Evolutionary conservation across 2,113 vertebrate species (phyloP), one percentile per base, ranked within the genome.

Genomic region (Xenotilapia leptura): DNA sequence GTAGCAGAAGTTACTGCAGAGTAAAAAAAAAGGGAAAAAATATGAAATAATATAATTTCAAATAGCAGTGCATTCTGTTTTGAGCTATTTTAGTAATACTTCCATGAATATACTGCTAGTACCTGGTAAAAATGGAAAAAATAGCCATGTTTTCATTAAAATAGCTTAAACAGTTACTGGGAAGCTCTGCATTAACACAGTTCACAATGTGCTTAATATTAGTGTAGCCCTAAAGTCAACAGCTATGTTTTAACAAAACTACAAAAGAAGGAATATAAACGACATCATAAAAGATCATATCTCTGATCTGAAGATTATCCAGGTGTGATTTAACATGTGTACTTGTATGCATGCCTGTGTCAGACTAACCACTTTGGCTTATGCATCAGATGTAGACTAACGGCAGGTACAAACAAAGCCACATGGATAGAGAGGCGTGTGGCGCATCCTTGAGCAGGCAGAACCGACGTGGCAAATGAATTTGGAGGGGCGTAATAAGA

Each of bases 401-500:
- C 86, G 88, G 92, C 84, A 86, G 90, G 91, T 86, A 93, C 91
- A 91, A 90, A 92, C 65, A 28, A 70, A 91, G 86, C 91, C 84
- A 80, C 90, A 86, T 58, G 88, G 77, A 84, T 82, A 47, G 75
- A 86, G 90, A 47, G 79, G 92, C 84, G 75, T 94, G 94, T 15
- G 31, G 91, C 31, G 91, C 94, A 94, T 95, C 94, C 94, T 93
- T 93, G 94, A 96, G 87, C 92, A 92, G 93, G 91, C 91, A 93
- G 90, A 96, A 95, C 88, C 93, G 60, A 96, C 90, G 95, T 94
- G 92, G 95, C 94, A 95, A 96, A 97, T 97, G 94, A 95, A 96
- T 97, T 96, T 96, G 94, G 95, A 95, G 95, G 92, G 93, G 86
- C 88, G 90, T 96, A 96, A 96, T 96, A 96, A 96, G 96, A 95